Evolutionary conservation across 1,140 invertebrate genomes (phyloP).

Genomic region (Planococcus citri): DNA sequence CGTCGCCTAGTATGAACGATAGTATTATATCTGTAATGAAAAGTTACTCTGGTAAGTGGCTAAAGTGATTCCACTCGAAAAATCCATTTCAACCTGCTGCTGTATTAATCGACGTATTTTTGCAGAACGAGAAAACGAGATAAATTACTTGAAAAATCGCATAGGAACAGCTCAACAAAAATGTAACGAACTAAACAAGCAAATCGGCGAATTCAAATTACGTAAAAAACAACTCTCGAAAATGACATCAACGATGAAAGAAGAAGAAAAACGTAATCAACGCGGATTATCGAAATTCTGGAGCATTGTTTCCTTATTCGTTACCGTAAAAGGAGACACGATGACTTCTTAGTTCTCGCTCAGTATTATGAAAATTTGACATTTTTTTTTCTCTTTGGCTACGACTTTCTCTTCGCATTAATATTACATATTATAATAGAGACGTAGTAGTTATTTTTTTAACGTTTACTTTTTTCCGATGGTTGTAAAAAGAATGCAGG

Average conservation of each 20-base stretch:
- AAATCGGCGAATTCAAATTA: not conserved
- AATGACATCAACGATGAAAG: constrained; percentile 12
- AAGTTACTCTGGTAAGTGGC: constrained; percentile 32
- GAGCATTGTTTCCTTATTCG: constrained; percentile 1
- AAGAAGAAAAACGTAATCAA: constrained; percentile 16
- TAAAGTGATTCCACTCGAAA: not conserved
- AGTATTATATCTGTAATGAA: constrained; percentile 32
- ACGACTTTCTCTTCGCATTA: too few relatives aligned
- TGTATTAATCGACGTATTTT: constrained; percentile 17
- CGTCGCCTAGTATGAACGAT: constrained; percentile 29
- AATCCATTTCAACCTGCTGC: too few relatives aligned
- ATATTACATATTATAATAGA: too few relatives aligned
- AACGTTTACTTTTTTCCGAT: too few relatives aligned
- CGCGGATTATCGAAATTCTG: not conserved
- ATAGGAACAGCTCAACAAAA: not conserved
- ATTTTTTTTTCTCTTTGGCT: too few relatives aligned
- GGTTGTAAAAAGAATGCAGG: too few relatives aligned
- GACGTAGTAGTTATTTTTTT: too few relatives aligned
- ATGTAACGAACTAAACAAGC: not conserved
- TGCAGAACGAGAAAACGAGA: constrained; percentile 31
- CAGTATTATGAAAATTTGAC: too few relatives aligned
- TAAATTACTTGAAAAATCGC: constrained; percentile 18
- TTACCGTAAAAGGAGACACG: not conserved
- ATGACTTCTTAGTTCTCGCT: not conserved
- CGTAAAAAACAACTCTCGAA: not conserved